These are phyloP conservation scores for Aphaenogaster ashmeadi DNA, from an alignment of 1,140 invertebrate genomes.

Conservation along the genomic window DNA sequence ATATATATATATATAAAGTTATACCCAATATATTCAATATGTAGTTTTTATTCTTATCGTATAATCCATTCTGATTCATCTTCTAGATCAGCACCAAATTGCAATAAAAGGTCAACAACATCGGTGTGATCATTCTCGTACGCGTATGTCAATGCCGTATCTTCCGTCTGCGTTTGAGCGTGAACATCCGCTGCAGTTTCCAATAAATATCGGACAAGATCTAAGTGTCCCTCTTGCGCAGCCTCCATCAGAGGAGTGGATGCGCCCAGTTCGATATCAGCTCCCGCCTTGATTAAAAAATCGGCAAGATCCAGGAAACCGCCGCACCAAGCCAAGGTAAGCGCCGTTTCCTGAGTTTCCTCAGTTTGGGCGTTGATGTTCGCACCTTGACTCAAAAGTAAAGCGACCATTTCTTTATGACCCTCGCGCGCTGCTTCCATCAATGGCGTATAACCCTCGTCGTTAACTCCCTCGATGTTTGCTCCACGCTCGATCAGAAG, in stretches of 20 bases:
- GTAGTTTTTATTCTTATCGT: no score
- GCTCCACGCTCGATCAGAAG: slow-evolving; percentile 98
- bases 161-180: slow-evolving; percentile 97
- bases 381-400: slow-evolving; percentile 97
- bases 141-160: slow-evolving; percentile 99
- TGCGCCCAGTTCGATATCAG: slow-evolving; percentile 97
- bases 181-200: slow-evolving; percentile 96
- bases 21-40: no score
- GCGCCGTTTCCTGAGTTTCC: slow-evolving; percentile 98
- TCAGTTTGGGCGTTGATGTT: slow-evolving; percentile 99
- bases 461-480: slow-evolving; percentile 99
- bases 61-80: no score
- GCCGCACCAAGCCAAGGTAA: slow-evolving; percentile 98
- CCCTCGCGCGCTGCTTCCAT: slow-evolving; percentile 99
- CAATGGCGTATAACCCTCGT: slow-evolving; percentile 99
- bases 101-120: slow-evolving; percentile 95
- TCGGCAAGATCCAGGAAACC: slow-evolving; percentile 99
- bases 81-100: slow-evolving; percentile 95
- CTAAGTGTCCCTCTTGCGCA: slow-evolving; percentile 98
- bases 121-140: slow-evolving; percentile 98
- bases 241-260: slow-evolving; percentile 99
- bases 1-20: no score
- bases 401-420: slow-evolving; percentile 99
- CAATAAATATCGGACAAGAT: slow-evolving; percentile 96
- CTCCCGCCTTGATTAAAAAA: slow-evolving; percentile 97